Base-by-base conservation (phyloP, 2,113 vertebrate genomes). In the Rhipidura dahli region DNA sequence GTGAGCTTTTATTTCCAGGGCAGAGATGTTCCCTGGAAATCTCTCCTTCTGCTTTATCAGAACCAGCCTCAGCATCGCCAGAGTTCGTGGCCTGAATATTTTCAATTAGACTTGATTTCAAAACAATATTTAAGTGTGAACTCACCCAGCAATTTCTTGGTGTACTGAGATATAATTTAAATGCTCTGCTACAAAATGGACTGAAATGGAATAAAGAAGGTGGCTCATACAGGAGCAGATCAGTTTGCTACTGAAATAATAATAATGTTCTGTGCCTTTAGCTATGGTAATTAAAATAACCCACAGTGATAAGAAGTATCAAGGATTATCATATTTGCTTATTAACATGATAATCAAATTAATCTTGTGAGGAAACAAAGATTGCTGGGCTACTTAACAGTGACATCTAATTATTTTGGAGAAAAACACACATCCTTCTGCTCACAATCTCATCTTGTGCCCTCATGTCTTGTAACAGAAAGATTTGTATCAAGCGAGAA, bases 261-360 rank as follows among this genome's bases (percentile, higher is more conserved):
- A 93, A 71, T 54, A 60, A 81, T 4, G 1, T 57, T 75, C 87
- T 60, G 2, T 70, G 65, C n/a, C 65, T 80, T 84, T 65, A 66
- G 61, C 40, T 26, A 60, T 19, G 64, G 72, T 57, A 91, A 93
- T 82, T 94, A 93, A 95, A 96, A 81, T 70, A 91, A 97, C 49
- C 64, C 75, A 86, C 22, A n/a, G 69, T 26, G 35, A 93, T 86
- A 82, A 96, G 68, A 69, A 88, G 50, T 28, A 71, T 27, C 6
- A 1, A 81, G 35, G 50, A 90, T 95, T 75, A 87, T 57, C 69
- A 45, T 71, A 80, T 83, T 89, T 89, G 42, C 69, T 92, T 87
- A 81, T 94, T 91, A 91, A 83, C 2, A 0, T 63, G 64, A 57
- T 44, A 88, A 45, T 35, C 53, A 50, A 81, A 82, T 93, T 92